Conservation (phyloP, 2,888 invertebrate species). For the Catocala fraxini region DNA sequence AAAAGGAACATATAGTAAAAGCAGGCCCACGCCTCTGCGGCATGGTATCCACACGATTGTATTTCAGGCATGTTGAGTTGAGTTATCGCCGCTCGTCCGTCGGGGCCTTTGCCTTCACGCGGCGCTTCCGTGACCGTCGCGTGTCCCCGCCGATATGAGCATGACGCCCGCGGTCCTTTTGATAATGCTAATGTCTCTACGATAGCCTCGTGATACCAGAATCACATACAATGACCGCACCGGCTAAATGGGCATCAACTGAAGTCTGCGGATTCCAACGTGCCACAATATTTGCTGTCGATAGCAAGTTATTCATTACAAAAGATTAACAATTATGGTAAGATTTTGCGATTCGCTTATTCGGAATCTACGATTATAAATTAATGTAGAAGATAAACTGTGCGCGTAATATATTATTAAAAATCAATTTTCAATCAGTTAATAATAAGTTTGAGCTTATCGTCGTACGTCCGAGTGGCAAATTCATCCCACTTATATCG, state of each 20-base stretch:
- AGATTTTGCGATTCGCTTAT: conserved; percentile 58
- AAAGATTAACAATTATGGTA: conserved; percentile 67
- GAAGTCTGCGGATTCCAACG: conserved; percentile 66
- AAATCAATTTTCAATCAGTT: conserved; percentile 29
- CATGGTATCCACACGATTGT: conserved; percentile 77
- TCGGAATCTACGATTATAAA: conserved; percentile 34
- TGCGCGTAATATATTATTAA: conserved; percentile 18
- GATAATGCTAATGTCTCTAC: conserved; percentile 84
- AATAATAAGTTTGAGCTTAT: conserved; percentile 44
- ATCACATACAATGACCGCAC: conserved; percentile 78
- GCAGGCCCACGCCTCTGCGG: conserved; percentile 68
- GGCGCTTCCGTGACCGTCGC: conserved; percentile 80
- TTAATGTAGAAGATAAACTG: conserved; percentile 24
- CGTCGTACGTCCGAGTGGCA: conserved; percentile 47
- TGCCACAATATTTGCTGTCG: conserved; percentile 65
- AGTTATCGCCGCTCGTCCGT: conserved; percentile 80
- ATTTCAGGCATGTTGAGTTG: conserved; percentile 81
- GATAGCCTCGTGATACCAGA: conserved; percentile 77
- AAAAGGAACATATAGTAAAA: conserved; percentile 61
- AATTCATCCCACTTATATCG: conserved; percentile 59
- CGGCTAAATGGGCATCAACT: conserved; percentile 76
- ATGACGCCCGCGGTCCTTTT: conserved; percentile 83
- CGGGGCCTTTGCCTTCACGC: conserved; percentile 77
- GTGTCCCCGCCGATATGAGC: conserved; percentile 81
- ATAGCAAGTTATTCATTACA: conserved; percentile 65